These are phyloP conservation scores for Pammene aurita DNA, from an alignment of 2,888 invertebrate genomes.

Conservation along the genomic window DNA sequence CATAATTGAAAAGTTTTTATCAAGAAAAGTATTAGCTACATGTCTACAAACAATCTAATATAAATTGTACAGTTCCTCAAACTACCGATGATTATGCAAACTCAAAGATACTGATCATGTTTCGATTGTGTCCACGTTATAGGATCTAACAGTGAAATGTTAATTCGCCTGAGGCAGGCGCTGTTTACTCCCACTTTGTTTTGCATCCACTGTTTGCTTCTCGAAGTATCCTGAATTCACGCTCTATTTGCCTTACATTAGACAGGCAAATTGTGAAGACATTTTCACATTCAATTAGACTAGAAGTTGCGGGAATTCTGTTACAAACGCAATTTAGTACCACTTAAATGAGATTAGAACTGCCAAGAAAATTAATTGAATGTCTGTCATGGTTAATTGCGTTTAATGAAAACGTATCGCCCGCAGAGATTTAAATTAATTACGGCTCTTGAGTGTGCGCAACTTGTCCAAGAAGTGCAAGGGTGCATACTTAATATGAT, in stretches of 20 bases:
- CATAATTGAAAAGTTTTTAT: too few species aligned
- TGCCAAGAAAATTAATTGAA: constrained; percentile 32
- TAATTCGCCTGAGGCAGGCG: constrained; percentile 45
- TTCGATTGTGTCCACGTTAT: constrained; percentile 16
- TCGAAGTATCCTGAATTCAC: constrained; percentile 37
- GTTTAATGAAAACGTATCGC: constrained; percentile 30
- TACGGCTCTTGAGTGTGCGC: constrained; percentile 9
- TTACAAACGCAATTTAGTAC: constrained; percentile 31
- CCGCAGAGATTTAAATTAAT: constrained; percentile 20
- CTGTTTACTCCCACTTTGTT: constrained; percentile 49
- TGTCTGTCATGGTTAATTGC: constrained; percentile 24
- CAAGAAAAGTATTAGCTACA: too few species aligned
- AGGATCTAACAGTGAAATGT: constrained; percentile 32
- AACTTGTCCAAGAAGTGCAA: constrained; percentile 6
- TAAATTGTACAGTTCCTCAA: too few species aligned
- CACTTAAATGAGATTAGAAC: constrained; percentile 37
- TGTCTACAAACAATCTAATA: too few species aligned
- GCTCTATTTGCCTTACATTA: constrained; percentile 42
- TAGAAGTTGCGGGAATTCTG: constrained; percentile 23
- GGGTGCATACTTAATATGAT: constrained; percentile 11
- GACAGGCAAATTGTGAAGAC: constrained; percentile 24
- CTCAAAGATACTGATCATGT: constrained; percentile 12
- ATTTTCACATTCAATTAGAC: constrained; percentile 36
- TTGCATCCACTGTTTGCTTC: constrained; percentile 45
- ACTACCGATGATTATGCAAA: background rate